Conservation (phyloP, 2,113 vertebrate species). For the Prionailurus bengalensis region DNA sequence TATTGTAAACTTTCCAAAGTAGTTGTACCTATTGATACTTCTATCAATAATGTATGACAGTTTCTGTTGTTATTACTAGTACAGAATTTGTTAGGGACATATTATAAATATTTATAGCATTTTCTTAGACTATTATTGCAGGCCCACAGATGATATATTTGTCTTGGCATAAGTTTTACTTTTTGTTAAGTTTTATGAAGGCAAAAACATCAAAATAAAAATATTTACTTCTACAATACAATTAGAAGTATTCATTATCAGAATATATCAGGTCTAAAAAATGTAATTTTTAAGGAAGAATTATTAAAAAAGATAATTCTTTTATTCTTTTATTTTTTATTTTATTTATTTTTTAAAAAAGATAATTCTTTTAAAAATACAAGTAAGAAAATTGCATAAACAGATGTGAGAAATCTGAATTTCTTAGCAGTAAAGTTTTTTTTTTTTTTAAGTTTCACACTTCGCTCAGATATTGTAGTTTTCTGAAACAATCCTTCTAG, state of each 20-base stretch:
- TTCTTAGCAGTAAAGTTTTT: not conserved
- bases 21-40: not conserved
- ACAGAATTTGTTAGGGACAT: not conserved
- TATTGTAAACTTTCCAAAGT: slow-evolving; percentile 9
- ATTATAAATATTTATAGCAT: not conserved
- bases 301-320: not conserved
- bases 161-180: not conserved
- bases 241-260: not conserved
- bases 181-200: not conserved
- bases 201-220: not conserved
- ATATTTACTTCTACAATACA: not conserved
- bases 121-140: not conserved
- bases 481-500: not conserved
- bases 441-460: not conserved
- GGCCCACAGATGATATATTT: not conserved
- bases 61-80: not conserved
- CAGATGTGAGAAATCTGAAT: not conserved
- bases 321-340: not conserved
- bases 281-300: not conserved
- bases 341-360: not conserved
- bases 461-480: slow-evolving; percentile 44
- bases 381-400: not conserved
- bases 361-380: not conserved
- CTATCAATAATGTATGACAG: not conserved
- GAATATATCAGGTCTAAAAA: not conserved